phyloP scores from a whole-genome alignment of 2,113 vertebrate species.

The Oxyura jamaicensis region DNA sequence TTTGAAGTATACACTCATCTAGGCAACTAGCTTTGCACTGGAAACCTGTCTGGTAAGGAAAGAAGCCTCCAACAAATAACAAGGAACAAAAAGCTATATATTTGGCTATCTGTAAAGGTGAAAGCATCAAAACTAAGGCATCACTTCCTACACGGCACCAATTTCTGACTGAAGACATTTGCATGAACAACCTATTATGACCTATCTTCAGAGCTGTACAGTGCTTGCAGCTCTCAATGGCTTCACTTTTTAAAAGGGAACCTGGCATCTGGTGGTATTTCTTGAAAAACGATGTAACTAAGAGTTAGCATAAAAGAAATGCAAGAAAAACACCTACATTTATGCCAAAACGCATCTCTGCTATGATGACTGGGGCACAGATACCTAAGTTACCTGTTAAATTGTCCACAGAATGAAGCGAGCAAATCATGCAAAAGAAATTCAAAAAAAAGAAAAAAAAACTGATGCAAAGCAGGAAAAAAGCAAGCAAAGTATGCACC shows the following conservation, averaged over 20 bases:
- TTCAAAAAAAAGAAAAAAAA: not conserved
- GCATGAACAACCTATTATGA: not conserved
- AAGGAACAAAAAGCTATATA: not conserved
- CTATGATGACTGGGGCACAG: not conserved
- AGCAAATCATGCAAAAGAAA: not conserved
- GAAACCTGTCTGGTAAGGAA: not conserved
- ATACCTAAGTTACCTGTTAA: not conserved
- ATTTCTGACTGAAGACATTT: not conserved
- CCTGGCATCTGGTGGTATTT: not conserved
- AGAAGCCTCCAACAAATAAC: not conserved
- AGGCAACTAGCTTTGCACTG: not conserved
- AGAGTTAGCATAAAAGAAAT: not conserved
- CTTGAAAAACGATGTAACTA: not conserved
- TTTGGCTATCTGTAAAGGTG: not conserved
- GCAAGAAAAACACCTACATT: not conserved
- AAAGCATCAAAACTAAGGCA: not conserved
- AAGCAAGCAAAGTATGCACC: not conserved
- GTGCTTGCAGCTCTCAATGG: not conserved
- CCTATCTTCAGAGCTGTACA: not conserved
- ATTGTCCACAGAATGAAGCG: not conserved
- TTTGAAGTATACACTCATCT: not conserved
- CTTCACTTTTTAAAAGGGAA: not conserved
- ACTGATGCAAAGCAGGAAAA: not conserved
- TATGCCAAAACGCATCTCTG: not conserved
- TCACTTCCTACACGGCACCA: not conserved